Conservation (phyloP, 2,888 invertebrate genomes). For the Bruchidius siliquastri region DNA sequence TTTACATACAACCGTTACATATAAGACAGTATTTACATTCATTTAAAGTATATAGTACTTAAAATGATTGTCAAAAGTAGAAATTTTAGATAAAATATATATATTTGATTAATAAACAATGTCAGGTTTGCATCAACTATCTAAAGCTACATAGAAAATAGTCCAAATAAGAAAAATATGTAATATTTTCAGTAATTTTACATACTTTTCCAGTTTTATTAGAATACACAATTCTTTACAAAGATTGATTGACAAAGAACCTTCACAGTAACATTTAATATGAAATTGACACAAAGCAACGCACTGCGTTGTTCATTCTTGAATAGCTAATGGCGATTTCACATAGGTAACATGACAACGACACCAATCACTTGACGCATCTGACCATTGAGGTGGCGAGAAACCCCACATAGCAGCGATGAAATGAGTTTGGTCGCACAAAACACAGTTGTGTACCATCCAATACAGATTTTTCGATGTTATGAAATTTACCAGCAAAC, state of each 20-base stretch:
- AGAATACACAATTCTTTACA: background rate
- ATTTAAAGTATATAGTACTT: slow-evolving; percentile 11
- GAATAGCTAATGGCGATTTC: background rate
- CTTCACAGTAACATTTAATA: background rate
- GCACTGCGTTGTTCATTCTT: background rate
- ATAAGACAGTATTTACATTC: slow-evolving; percentile 14
- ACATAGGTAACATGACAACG: too few species aligned
- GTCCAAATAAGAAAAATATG: background rate
- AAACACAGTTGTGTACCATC: too few species aligned
- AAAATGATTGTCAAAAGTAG: slow-evolving; percentile 37
- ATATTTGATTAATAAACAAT: slow-evolving; percentile 3
- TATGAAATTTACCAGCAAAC: too few species aligned
- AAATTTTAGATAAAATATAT: slow-evolving; percentile 38
- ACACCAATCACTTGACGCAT: too few species aligned
- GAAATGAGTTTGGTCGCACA: too few species aligned
- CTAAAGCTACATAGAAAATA: background rate
- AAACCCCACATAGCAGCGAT: too few species aligned
- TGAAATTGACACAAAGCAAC: background rate
- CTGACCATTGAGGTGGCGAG: too few species aligned
- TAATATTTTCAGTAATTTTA: background rate
- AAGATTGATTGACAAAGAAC: background rate
- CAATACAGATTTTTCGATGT: too few species aligned
- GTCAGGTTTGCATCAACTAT: background rate
- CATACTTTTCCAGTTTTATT: background rate
- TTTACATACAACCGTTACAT: slow-evolving; percentile 22